Percentiles rank a stretch among this genome's conserved stretches.
These are phyloP conservation scores for Hirundo rustica DNA, from an alignment of 2,797 vertebrate species.

Conservation along the genomic window DNA sequence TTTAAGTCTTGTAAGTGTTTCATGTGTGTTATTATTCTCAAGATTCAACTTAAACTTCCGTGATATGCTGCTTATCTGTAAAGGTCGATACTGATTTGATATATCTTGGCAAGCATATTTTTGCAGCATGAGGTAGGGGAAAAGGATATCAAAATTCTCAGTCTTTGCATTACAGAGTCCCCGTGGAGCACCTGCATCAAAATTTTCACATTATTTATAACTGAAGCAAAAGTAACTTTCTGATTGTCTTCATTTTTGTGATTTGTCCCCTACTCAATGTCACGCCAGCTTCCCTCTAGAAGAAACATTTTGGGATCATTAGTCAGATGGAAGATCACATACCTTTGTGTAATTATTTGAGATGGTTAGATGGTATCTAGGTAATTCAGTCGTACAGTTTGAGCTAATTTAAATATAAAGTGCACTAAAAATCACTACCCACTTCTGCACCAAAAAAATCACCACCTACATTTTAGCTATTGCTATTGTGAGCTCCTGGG, in stretches of 20 bases:
- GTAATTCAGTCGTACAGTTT: not conserved
- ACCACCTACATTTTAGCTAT: conserved; percentile 18
- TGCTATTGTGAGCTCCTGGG: not conserved
- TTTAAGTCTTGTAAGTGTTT: not conserved
- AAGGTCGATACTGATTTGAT: not conserved
- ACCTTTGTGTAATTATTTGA: not conserved
- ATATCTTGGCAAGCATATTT: not conserved
- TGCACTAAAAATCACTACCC: not conserved
- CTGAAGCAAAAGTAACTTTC: not conserved
- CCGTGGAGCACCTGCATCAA: not conserved
- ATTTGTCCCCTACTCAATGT: not conserved
- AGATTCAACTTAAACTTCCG: not conserved
- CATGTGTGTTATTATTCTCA: not conserved
- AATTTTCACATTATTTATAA: not conserved
- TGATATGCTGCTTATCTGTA: not conserved
- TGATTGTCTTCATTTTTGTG: not conserved
- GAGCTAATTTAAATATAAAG: conserved; percentile 17
- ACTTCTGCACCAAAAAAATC: not conserved
- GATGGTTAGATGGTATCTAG: not conserved
- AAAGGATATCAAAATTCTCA: not conserved
- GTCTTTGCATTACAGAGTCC: not conserved
- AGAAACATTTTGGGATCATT: not conserved
- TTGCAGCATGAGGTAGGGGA: not conserved
- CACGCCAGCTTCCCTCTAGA: not conserved
- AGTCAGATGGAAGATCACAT: not conserved